Base-by-base conservation (phyloP, 2,797 vertebrate genomes). In the Acridotheres tristis region DNA sequence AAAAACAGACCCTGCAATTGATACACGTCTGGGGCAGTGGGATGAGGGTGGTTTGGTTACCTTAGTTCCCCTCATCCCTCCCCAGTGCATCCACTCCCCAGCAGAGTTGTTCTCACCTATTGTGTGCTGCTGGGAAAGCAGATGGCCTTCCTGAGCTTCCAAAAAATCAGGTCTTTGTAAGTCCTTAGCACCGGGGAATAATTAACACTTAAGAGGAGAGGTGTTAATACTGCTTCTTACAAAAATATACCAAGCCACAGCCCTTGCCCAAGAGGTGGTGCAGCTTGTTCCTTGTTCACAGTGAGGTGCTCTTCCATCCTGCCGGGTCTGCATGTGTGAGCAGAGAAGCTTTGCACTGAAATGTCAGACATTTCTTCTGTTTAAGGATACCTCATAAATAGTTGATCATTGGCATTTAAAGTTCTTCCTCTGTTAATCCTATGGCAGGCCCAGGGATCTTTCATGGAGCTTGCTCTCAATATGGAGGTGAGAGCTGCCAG, bases 141-240 rank as follows among this genome's bases (percentile, higher is more conserved):
- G 91, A 95, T 95, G 95, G 93, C 66, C 40, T 78, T 93, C 74
- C 74, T 47, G 74, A 90, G 65, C 55, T 63, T 93, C 87, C 67
- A 75, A 59, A 94, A 85, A 85, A 81, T 34, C 50, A 26, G 11
- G 11, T 91, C 25, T 40, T n/a, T 0, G 0, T 71, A 72, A 61
- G 73, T 78, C 58, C 51, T 62, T 61, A 93, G 34, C 2, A 1
- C 69, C 3, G 10, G 19, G 51, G 55, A 84, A 45, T 93, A 93
- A 90, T 94, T 93, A 94, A 91, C 76, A 88, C 91, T 86, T 65
- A 12, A 67, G 67, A 82, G 18, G 8, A 84, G 71, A 69, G 34
- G 19, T 63, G 48, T 90, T 42, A 53, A 45, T 45, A 30, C 32
- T 36, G 36, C 48, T 86, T 57, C 29, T 54, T 50, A 12, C 43